Evolutionary conservation across 1,140 invertebrate species (phyloP), one percentile per base, ranked within the genome.

Genomic region (Bombus superbus): DNA sequence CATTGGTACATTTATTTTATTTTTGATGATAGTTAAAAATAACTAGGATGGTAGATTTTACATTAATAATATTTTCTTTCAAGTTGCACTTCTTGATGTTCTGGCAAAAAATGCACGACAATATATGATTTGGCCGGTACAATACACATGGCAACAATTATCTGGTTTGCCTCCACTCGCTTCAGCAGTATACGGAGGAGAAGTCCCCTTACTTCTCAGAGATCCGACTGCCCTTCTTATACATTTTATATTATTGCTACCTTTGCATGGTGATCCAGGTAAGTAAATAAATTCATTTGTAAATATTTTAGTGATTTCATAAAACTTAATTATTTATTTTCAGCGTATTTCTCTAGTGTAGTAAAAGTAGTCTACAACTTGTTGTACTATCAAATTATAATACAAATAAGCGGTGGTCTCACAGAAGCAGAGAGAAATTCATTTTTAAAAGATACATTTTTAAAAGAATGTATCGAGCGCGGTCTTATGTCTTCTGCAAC

Each of bases 351-450:
- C 93, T 97, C 97, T 15, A 97, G 97, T 92, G 96, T 99, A 85
- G 97, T 99, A 0, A 97, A 97, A 92, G 96, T 97, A 87, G 95
- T 99, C 59, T 99, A 98, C 95, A 98, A 99, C 95, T 95, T 99
- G 66, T 95, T 97, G 68, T 99, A 98, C 94, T 97, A 99, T 93
- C 98, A 99, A 96, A 97, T 98, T 62, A 96, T 99, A 40, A 94
- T 97, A 1, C 97, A 97, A 94, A 89, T 98, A 13, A 97, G 96
- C 57, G 97, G 96, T 93, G 96, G 96, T 89, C 96, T 98, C 93
- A 94, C 95, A 4, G 95, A 86, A 92, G 95, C 90, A 75, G 96
- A 95, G 91, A 95, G 93, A 80, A 90, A 87, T 44, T 85, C 91
- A 11, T 86, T 92, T 53, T 68, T 93, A 75, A 92, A 91, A 93